These are phyloP conservation scores for Psammodynastes pulverulentus DNA, from an alignment of 2,113 vertebrate species.

Conservation along the genomic window DNA sequence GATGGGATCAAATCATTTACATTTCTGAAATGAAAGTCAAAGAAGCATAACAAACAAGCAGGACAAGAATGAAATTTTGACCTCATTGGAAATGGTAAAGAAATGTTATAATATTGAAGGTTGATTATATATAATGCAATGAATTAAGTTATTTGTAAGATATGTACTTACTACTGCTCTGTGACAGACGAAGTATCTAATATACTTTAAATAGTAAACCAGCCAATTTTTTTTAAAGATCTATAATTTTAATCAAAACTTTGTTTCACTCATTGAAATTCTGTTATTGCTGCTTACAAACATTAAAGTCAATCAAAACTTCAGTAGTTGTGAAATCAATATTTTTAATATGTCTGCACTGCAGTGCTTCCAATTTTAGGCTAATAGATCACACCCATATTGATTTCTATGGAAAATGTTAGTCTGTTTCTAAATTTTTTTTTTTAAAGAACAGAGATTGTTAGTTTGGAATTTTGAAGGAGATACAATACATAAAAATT, in stretches of 20 bases:
- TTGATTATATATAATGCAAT: conserved; percentile 50
- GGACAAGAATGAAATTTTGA: background rate
- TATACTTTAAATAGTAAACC: conserved; percentile 72
- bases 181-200: conserved; percentile 55
- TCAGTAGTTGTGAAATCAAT: conserved; percentile 79
- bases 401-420: conserved; percentile 94
- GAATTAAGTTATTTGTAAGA: conserved; percentile 63
- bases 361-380: conserved; percentile 82
- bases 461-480: conserved; percentile 84
- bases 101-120: conserved; percentile 51
- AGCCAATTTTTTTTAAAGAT: conserved; percentile 73
- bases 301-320: conserved; percentile 80
- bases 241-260: conserved; percentile 86
- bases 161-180: conserved; percentile 67
- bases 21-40: background rate
- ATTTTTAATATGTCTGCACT: conserved; percentile 84
- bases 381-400: conserved; percentile 91
- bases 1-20: background rate
- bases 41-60: background rate
- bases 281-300: conserved; percentile 82
- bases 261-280: conserved; percentile 80
- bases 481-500: conserved; percentile 91
- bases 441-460: conserved; percentile 74
- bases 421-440: conserved; percentile 88
- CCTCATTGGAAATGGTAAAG: conserved; percentile 27